Percentiles rank a stretch among this genome's conserved stretches.
Evolutionary conservation across 1,140 invertebrate genomes (phyloP).

Genomic region (Stratiolaelaps scimitus): DNA sequence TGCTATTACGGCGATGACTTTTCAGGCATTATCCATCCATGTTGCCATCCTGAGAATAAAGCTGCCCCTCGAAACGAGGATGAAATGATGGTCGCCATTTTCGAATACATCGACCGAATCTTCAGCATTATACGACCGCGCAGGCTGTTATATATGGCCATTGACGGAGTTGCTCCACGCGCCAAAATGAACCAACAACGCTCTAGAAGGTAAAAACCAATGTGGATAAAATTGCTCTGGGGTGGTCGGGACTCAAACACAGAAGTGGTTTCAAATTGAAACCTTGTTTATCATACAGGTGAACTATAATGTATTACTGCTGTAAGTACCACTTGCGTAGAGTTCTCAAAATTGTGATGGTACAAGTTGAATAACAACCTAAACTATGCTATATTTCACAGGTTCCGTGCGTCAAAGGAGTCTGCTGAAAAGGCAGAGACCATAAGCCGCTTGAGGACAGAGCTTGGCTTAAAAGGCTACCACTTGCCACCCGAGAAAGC

Average conservation of each 20-base stretch:
- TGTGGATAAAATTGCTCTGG: not conserved
- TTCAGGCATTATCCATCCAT: conserved; percentile 92
- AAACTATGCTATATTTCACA: not conserved
- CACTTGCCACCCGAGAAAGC: conserved; percentile 75
- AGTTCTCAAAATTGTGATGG: too few relatives aligned
- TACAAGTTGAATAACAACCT: too few relatives aligned
- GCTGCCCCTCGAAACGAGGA: conserved; percentile 96
- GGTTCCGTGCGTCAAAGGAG: conserved; percentile 91
- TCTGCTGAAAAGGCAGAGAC: conserved; percentile 73
- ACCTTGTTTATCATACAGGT: not conserved
- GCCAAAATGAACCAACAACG: conserved; percentile 99
- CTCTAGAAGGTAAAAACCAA: conserved; percentile 57
- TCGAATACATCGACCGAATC: conserved; percentile 93
- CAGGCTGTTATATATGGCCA: conserved; percentile 95
- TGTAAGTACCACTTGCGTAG: too few relatives aligned
- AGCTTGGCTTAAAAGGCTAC: conserved; percentile 57
- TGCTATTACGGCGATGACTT: conserved; percentile 43
- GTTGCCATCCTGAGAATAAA: conserved; percentile 97
- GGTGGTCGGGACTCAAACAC: too few relatives aligned
- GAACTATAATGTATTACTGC: too few relatives aligned
- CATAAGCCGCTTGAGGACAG: conserved; percentile 56
- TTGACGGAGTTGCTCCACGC: conserved; percentile 94
- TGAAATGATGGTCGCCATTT: conserved; percentile 99
- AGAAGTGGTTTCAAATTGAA: not conserved
- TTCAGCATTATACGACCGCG: conserved; percentile 89